Percentiles rank a stretch among this genome's conserved stretches.
Conservation (phyloP, 2,888 invertebrate species). For the Herminia tarsipennalis region DNA sequence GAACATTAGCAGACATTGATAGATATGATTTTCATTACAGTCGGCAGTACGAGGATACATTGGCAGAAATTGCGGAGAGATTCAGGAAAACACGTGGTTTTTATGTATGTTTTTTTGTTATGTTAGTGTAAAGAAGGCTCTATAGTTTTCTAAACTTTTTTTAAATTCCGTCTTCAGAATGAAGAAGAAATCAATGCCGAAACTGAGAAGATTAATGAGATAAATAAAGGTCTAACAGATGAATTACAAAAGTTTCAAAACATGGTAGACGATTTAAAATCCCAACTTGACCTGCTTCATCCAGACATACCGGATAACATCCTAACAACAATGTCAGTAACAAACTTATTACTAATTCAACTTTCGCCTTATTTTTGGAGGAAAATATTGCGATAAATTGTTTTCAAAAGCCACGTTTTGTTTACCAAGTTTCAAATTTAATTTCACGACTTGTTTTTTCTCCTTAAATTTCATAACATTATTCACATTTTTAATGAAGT, state of each 20-base stretch:
- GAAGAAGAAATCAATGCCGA: constrained; percentile 56
- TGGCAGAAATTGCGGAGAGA: constrained; percentile 62
- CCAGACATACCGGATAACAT: constrained; percentile 57
- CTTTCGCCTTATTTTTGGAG: background rate
- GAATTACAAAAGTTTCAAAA: constrained; percentile 46
- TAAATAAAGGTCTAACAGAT: constrained; percentile 43
- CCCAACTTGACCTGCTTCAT: constrained; percentile 40
- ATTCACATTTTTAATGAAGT: too few species aligned
- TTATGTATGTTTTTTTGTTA: constrained; percentile 57
- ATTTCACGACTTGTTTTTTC: too few species aligned
- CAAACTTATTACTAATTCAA: constrained; percentile 6
- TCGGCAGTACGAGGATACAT: constrained; percentile 61
- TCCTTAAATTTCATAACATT: too few species aligned
- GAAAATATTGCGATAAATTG: background rate
- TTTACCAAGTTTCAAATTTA: background rate
- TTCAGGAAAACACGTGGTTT: constrained; percentile 59
- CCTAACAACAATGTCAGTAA: constrained; percentile 54
- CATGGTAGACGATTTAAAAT: constrained; percentile 49
- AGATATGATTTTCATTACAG: too few species aligned
- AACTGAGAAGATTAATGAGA: constrained; percentile 43
- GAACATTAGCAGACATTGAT: too few species aligned
- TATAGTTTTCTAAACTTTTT: background rate
- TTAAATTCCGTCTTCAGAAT: constrained; percentile 47
- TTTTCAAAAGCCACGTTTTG: background rate
- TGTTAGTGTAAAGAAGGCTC: background rate